phyloP scores from a whole-genome alignment of 37 sponge, comb jelly and placozoan species.

The Halisarca cf. caerulea region DNA sequence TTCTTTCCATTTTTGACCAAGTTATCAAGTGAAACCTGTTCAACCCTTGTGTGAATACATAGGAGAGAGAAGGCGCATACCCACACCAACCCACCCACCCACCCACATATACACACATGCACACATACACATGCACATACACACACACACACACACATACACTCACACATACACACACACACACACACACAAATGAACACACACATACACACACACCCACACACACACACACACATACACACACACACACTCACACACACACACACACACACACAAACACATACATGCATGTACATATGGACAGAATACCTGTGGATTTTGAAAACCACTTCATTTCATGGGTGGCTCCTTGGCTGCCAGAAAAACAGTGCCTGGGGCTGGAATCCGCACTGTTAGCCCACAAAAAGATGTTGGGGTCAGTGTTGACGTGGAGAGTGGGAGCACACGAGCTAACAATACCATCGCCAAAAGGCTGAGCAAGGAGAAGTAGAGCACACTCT shows the following conservation, averaged over 20 bases:
- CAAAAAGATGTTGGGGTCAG: conserved; percentile 63
- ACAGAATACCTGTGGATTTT: neutral
- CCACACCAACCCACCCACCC: neutral
- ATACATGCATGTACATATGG: neutral
- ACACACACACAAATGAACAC: neutral
- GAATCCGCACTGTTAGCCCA: conserved; percentile 45
- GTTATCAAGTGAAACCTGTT: neutral
- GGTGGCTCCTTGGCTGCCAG: conserved; percentile 56
- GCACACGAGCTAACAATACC: conserved; percentile 64
- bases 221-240: neutral
- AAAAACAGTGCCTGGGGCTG: conserved; percentile 44
- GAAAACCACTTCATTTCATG: conserved; percentile 62
- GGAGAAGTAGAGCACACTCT: too few species aligned
- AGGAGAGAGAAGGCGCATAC: neutral
- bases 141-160: too few species aligned
- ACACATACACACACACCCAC: neutral
- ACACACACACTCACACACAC: neutral
- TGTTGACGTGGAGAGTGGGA: conserved; percentile 60
- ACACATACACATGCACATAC: neutral
- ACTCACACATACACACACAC: too few species aligned
- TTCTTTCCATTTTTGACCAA: conserved; percentile 17
- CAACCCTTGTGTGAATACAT: neutral
- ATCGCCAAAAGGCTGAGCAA: conserved; percentile 62
- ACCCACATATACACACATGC: neutral
- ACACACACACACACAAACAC: neutral